Conservation (phyloP, 2,888 invertebrate species). For the Catocala fraxini region DNA sequence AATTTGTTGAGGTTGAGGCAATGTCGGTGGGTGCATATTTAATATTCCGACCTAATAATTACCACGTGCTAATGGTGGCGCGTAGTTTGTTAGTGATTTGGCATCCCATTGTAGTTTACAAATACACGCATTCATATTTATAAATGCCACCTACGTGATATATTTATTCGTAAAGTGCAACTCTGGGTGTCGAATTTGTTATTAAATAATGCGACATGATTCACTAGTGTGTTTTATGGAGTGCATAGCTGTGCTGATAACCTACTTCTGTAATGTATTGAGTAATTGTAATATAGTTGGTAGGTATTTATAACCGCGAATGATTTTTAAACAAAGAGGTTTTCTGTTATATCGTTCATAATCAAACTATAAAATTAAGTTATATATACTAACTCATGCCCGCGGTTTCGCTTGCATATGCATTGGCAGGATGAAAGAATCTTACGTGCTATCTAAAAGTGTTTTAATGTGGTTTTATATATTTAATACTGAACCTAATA, state of each 20-base stretch:
- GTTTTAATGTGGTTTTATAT: no score
- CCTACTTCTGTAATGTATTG: slow-evolving; percentile 42
- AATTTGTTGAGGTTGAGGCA: no score
- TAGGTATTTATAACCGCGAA: no score
- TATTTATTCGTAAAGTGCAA: background rate
- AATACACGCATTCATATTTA: slow-evolving; percentile 33
- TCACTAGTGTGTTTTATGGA: slow-evolving; percentile 12
- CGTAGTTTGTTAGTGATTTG: slow-evolving; percentile 29
- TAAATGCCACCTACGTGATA: slow-evolving; percentile 26
- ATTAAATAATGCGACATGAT: slow-evolving; percentile 14
- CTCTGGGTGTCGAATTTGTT: slow-evolving; percentile 9
- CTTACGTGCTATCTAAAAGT: no score
- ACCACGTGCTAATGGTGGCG: slow-evolving; percentile 34
- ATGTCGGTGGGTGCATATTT: no score
- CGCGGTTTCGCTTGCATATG: no score
- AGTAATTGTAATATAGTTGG: slow-evolving; percentile 26
- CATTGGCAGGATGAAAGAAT: no score
- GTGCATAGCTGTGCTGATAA: slow-evolving; percentile 43
- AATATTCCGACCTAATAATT: slow-evolving; percentile 22
- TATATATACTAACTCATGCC: no score
- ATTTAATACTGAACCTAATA: no score
- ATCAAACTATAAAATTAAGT: no score
- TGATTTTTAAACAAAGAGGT: no score
- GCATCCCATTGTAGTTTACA: slow-evolving; percentile 35
- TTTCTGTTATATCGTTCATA: no score